These are phyloP conservation scores for Lateolabrax maculatus DNA, from an alignment of 2,797 vertebrate genomes.

Conservation along the genomic window DNA sequence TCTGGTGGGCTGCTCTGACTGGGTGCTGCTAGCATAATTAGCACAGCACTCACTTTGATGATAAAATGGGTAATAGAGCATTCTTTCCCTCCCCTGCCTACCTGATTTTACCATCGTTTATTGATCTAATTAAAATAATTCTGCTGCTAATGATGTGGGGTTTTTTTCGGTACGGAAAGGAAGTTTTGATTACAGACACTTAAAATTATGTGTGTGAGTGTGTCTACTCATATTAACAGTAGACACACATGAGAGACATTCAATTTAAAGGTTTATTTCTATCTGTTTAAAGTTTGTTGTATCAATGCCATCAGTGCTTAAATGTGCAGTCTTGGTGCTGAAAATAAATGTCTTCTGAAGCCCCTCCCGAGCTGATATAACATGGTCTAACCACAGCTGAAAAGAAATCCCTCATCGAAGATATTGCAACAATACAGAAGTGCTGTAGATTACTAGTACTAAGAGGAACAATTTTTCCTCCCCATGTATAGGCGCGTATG, in stretches of 20 bases:
- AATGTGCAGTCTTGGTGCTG: not conserved
- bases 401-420: not conserved
- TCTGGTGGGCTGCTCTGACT: slow-evolving; percentile 79
- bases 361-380: not conserved
- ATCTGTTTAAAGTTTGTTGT: not conserved
- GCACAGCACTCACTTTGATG: slow-evolving; percentile 85
- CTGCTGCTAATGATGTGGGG: slow-evolving; percentile 57
- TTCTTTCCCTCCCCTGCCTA: slow-evolving; percentile 68
- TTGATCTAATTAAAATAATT: slow-evolving; percentile 82
- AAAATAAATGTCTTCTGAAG: slow-evolving; percentile 22
- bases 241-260: slow-evolving; percentile 5
- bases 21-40: slow-evolving; percentile 90
- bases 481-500: slow-evolving; percentile 6
- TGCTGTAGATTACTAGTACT: slow-evolving; percentile 20
- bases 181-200: slow-evolving; percentile 64
- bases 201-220: slow-evolving; percentile 10
- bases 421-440: slow-evolving; percentile 1
- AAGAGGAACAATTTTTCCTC: slow-evolving; percentile 17
- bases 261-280: slow-evolving; percentile 26
- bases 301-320: not conserved
- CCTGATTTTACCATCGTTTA: slow-evolving; percentile 79
- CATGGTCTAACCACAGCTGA: not conserved
- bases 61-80: slow-evolving; percentile 79
- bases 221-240: not conserved
- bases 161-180: slow-evolving; percentile 50